Percentiles rank a stretch among this genome's conserved stretches.
These are phyloP conservation scores for Coptotermes formosanus DNA, from an alignment of 1,140 invertebrate genomes.

Conservation along the genomic window DNA sequence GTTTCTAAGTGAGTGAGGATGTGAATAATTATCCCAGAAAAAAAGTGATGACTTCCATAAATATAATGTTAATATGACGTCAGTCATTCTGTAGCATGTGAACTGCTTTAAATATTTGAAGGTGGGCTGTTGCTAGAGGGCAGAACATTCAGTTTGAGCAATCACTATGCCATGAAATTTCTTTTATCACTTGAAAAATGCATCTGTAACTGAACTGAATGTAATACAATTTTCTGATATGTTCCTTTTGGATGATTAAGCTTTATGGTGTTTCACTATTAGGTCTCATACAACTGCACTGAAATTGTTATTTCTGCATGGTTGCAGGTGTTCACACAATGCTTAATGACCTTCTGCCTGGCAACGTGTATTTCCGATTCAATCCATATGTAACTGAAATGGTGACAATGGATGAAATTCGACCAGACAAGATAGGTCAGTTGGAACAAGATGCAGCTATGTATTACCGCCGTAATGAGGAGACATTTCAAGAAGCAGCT, in stretches of 20 bases:
- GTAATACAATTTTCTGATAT: not conserved
- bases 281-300: too few species aligned
- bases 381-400: slow-evolving; percentile 87
- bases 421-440: slow-evolving; percentile 62
- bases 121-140: too few species aligned
- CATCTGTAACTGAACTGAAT: not conserved
- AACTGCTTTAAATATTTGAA: too few species aligned
- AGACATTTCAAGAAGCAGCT: slow-evolving; percentile 63
- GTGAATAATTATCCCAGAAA: too few species aligned
- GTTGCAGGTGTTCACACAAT: slow-evolving; percentile 74
- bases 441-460: slow-evolving; percentile 66
- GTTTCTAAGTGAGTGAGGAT: too few species aligned
- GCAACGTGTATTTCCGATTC: slow-evolving; percentile 80
- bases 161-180: too few species aligned
- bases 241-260: not conserved
- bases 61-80: too few species aligned
- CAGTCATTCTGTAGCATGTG: too few species aligned
- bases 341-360: slow-evolving; percentile 77
- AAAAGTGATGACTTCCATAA: too few species aligned
- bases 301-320: not conserved
- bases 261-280: not conserved
- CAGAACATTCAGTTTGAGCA: too few species aligned
- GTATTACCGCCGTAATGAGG: slow-evolving; percentile 76
- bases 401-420: slow-evolving; percentile 79
- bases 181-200: too few species aligned